Evolutionary conservation across 64 coral and sea anemone species (phyloP).

Genomic region (Anthopleura sola): DNA sequence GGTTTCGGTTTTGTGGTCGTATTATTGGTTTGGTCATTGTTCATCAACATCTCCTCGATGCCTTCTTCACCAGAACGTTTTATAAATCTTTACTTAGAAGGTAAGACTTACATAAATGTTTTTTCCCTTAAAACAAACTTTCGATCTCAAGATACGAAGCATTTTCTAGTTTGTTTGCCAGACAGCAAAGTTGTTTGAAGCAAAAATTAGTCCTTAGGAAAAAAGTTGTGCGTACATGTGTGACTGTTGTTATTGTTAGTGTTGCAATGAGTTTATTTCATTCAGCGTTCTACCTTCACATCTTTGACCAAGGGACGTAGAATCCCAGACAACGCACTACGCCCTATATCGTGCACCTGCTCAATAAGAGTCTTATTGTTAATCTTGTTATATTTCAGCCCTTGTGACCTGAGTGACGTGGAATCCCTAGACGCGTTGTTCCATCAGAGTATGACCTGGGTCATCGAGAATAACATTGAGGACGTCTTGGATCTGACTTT

Average conservation of each 20-base stretch:
- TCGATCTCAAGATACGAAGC: too few species aligned
- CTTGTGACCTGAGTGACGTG: slow-evolving; percentile 92
- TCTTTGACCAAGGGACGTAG: too few species aligned
- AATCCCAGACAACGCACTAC: too few species aligned
- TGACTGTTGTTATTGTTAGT: too few species aligned
- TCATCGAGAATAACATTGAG: slow-evolving; percentile 92
- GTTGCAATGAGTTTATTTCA: too few species aligned
- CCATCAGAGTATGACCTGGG: slow-evolving; percentile 96
- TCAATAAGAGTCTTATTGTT: background rate
- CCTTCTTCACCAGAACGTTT: slow-evolving; percentile 94
- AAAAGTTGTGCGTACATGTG: too few species aligned
- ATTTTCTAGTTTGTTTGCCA: too few species aligned
- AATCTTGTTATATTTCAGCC: slow-evolving; percentile 18
- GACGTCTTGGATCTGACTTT: slow-evolving; percentile 88
- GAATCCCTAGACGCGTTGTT: slow-evolving; percentile 93
- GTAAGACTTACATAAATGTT: background rate
- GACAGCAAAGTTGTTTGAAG: too few species aligned
- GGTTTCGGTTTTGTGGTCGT: slow-evolving; percentile 97
- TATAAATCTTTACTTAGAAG: slow-evolving; percentile 97
- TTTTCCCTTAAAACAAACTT: too few species aligned
- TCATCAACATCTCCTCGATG: slow-evolving; percentile 94
- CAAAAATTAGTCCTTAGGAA: too few species aligned
- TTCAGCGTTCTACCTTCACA: too few species aligned
- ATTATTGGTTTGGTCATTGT: slow-evolving; percentile 92
- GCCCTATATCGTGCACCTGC: background rate